Conservation (phyloP, 2,888 invertebrate genomes). For the Phorcus lineatus region DNA sequence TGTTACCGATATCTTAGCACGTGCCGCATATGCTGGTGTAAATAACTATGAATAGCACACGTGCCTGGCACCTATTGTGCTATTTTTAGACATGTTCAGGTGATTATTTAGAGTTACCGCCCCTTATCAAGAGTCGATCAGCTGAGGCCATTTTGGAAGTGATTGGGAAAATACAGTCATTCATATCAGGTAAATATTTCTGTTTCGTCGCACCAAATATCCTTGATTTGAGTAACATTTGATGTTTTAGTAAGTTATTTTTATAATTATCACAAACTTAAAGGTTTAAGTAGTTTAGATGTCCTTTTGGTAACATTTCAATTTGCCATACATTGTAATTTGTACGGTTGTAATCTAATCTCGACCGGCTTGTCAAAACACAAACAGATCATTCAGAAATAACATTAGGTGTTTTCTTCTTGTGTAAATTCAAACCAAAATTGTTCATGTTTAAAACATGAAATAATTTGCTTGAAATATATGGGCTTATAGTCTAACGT, state of each 20-base stretch:
- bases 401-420: no score
- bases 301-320: background rate
- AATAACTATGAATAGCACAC: no score
- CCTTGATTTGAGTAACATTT: background rate
- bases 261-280: background rate
- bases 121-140: conserved; percentile 14
- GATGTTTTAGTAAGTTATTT: background rate
- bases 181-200: background rate
- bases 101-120: conserved; percentile 2
- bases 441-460: no score
- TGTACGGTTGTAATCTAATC: background rate
- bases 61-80: no score
- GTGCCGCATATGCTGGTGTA: no score
- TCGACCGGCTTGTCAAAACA: no score
- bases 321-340: background rate
- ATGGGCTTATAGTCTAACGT: no score
- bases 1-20: no score
- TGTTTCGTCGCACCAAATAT: no score
- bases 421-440: no score
- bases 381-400: no score
- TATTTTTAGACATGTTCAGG: background rate
- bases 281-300: background rate
- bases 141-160: conserved; percentile 23
- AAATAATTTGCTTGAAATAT: no score
- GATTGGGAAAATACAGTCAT: background rate